phyloP scores from a whole-genome alignment of 1,140 invertebrate genomes.

The Drepana arcuata region DNA sequence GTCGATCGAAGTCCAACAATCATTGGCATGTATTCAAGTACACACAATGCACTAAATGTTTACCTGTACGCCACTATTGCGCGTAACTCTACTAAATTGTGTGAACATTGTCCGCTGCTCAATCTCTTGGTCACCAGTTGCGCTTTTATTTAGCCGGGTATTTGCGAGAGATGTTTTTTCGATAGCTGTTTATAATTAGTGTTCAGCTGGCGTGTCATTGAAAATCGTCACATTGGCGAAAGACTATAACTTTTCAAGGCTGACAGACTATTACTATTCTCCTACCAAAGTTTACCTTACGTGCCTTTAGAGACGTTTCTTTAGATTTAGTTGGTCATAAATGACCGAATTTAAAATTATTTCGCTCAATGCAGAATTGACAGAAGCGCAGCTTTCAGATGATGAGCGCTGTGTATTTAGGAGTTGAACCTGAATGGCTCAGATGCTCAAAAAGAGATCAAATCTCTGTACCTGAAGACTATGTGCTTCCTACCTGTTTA shows the following conservation, averaged over 20 bases:
- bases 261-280: no score
- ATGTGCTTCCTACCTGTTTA: no score
- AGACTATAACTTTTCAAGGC: constrained; percentile 19
- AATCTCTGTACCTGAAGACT: no score
- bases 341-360: no score
- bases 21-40: constrained; percentile 57
- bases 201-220: constrained; percentile 40
- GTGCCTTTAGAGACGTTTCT: no score
- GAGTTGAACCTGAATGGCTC: no score
- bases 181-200: constrained; percentile 44
- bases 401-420: no score
- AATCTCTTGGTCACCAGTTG: constrained; percentile 18
- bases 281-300: no score
- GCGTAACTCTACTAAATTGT: constrained; percentile 36
- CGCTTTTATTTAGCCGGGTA: constrained; percentile 32
- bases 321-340: no score
- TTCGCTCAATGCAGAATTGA: no score
- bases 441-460: no score
- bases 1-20: constrained; percentile 58
- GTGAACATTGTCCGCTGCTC: constrained; percentile 19
- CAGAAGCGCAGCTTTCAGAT: no score
- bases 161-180: constrained; percentile 27
- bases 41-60: constrained; percentile 51
- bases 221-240: constrained; percentile 31
- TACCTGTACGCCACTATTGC: constrained; percentile 46